Conservation (phyloP, 2,888 invertebrate species). For the Campoplex capitator region DNA sequence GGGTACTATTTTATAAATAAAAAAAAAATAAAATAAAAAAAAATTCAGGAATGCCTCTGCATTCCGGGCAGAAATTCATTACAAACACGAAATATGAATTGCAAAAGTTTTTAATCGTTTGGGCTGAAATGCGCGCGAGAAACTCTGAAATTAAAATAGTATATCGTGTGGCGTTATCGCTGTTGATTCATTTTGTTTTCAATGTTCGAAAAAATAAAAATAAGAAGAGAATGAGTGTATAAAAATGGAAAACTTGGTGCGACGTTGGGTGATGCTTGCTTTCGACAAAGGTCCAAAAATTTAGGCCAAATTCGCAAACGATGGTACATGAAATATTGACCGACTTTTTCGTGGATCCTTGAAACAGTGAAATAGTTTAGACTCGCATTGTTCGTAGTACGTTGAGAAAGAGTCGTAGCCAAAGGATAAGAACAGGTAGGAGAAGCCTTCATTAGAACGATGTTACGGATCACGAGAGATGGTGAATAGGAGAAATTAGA, state of each 20-base stretch:
- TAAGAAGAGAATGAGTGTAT: too few species aligned
- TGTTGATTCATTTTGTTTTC: background rate
- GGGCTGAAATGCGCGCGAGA: background rate
- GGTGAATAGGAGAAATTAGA: slow-evolving; percentile 77
- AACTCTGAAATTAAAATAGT: background rate
- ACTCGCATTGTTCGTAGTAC: background rate
- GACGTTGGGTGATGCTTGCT: too few species aligned
- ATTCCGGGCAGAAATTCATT: too few species aligned
- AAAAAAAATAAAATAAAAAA: too few species aligned
- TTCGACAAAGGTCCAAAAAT: too few species aligned
- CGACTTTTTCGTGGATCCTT: background rate
- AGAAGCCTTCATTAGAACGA: slow-evolving; percentile 73
- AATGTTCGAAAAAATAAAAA: too few species aligned
- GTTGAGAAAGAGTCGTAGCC: background rate
- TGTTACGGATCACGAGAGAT: slow-evolving; percentile 72
- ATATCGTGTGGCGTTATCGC: background rate
- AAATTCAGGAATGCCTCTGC: too few species aligned
- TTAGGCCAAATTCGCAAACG: background rate
- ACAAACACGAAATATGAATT: too few species aligned
- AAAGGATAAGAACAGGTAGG: slow-evolving; percentile 15
- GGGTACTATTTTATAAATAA: too few species aligned
- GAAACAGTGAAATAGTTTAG: background rate
- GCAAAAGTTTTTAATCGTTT: too few species aligned
- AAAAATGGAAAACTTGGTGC: too few species aligned
- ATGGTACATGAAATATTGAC: background rate